Base-by-base conservation (phyloP, 2,888 invertebrate species). In the Lymantria monacha region DNA sequence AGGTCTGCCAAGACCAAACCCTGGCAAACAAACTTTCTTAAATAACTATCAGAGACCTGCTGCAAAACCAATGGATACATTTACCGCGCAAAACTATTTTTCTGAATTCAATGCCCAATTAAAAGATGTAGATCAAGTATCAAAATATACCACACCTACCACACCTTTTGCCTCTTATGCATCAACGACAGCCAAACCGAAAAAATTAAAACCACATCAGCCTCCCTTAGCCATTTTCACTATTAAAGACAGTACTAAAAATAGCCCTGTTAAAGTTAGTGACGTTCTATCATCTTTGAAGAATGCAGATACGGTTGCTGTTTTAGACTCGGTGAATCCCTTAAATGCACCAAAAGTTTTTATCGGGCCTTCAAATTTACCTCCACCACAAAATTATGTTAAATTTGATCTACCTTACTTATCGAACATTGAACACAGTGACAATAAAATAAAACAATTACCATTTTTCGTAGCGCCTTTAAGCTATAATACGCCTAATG, bases 381-480 rank as follows among this genome's bases (percentile, higher is more conserved):
- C 93, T 48, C 92, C 95, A 3, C 95, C 96, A 1, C 90, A 92
- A 14, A 95, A 94, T 42, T 97, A 95, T 65, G 93, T 94, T 0
- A 97, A 96, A 83, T 97, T 96, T 70, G 96, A 96, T 55, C 83
- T 97, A 15, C 97, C 97, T 0, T 97, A 97, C 69, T 83, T 97
- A 14, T 96, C 96, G 0, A 94, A 93, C 14, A 88, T 96, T 40
- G 95, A 95, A 61, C 91, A 95, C 50, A 93, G 93, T 9, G 95
- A 95, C 67, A 92, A 94, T 50, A 95, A 95, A 80, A 92, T 96
- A 0, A 94, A 94, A 48, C 94, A 95, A 61, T 79, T 96, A 0
- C 96, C 96, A 0, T 97, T 97, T 82, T 97, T 97, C 68, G 97
- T 97, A 8, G 97, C 97, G 0, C 97, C 97, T 0, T 81, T 96